Conservation (phyloP, 92 coral and sea anemone genomes). For the Porites rus region DNA sequence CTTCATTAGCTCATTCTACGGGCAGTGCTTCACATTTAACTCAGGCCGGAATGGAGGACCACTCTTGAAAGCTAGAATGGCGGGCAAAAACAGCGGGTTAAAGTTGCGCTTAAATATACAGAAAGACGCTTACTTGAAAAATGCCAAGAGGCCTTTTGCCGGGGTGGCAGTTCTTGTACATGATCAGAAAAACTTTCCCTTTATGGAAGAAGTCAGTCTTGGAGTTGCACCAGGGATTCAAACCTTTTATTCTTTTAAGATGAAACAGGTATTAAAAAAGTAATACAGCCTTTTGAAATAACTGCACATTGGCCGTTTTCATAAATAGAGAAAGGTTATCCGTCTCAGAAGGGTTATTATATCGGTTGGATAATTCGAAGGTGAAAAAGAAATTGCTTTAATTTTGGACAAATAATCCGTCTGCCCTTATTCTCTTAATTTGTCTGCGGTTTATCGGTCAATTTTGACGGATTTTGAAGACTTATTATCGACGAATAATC, state of each 20-base stretch:
- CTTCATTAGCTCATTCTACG: constrained; percentile 26
- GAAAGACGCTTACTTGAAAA: constrained; percentile 42
- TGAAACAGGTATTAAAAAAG: constrained; percentile 45
- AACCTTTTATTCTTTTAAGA: constrained; percentile 60
- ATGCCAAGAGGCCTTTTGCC: background rate
- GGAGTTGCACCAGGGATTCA: constrained; percentile 72
- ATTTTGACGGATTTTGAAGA: no score
- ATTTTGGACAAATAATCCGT: no score
- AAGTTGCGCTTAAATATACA: constrained; percentile 57
- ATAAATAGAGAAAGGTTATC: no score
- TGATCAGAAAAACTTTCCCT: constrained; percentile 59
- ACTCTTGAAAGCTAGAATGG: constrained; percentile 13
- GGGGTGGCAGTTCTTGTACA: constrained; percentile 72
- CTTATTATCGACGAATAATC: no score
- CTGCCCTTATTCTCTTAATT: no score
- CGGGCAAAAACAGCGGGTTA: constrained; percentile 56
- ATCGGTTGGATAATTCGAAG: no score
- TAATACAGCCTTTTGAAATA: background rate
- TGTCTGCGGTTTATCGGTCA: no score
- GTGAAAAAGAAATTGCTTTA: no score
- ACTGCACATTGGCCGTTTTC: no score
- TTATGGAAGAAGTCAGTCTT: constrained; percentile 65
- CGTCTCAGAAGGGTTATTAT: no score
- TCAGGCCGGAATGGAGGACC: constrained; percentile 33
- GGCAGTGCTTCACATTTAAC: constrained; percentile 70